Base-by-base conservation (phyloP, 2,888 invertebrate species). In the Platycheirus albimanus region DNA sequence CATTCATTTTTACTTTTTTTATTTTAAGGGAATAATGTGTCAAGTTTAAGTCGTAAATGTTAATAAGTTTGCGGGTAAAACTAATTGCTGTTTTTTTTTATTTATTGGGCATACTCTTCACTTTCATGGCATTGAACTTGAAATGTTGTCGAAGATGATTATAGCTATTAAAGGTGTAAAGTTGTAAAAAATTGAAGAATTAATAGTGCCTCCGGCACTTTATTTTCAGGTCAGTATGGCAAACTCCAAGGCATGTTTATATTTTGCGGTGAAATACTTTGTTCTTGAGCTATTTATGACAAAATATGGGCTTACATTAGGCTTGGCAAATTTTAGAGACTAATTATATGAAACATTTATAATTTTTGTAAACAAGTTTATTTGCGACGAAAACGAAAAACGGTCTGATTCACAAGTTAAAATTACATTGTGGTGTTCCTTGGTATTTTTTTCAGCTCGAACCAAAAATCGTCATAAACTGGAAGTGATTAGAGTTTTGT, bases 21-120 rank as follows among this genome's bases (percentile, higher is more conserved):
- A 2, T 5, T 49, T 24, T 20, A 4, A 4, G 0, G n/a, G 20
- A 52, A 76, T 76, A 66, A 24, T 71, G 66, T 81, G 81, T 76
- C 81, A 81, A 81, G 76, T 66, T 70, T 81, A 61, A 13, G n/a
- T 51, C 61, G 71, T 76, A 64, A 71, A 81, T 76, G 71, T 36
- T 69, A 76, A 81, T 76, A 7, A 66, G 33, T 28, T n/a, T 11
- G 19, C 8, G 45, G 70, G 75, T 70, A n/a, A n/a, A n/a, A n/a
- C n/a, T n/a, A n/a, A n/a, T n/a, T n/a, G n/a, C n/a, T n/a, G n/a
- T n/a, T n/a, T n/a, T n/a, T n/a, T n/a, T n/a, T n/a, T n/a, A n/a
- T n/a, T n/a, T n/a, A n/a, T n/a, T n/a, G n/a, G n/a, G n/a, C n/a
- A n/a, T n/a, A n/a, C n/a, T 54, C 54, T 54, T 15, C 15, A 33